Evolutionary conservation across 2,888 invertebrate genomes (phyloP), one percentile per base, ranked within the genome.

Genomic region (Platycheirus rosarum): DNA sequence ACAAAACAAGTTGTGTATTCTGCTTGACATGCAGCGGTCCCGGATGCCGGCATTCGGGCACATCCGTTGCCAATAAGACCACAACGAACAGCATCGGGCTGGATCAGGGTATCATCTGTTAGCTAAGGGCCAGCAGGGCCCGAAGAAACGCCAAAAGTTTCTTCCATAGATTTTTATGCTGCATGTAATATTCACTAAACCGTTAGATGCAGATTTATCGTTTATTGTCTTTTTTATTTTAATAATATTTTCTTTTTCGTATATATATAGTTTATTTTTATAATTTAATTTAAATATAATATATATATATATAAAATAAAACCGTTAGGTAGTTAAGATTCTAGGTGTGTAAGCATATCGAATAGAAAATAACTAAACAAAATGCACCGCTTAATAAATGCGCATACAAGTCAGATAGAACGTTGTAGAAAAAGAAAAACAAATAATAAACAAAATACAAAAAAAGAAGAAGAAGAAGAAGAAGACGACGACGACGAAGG

Each of bases 91-190:
- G 88, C 86, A 85, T 90, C 84, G 89, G 88, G 63, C 85, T 90
- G 85, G 90, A 90, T 86, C 90, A 90, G 88, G 90, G 90, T 86
- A 90, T 90, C 86, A 90, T 90, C 86, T 90, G 90, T 90, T 90
- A 90, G 90, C 90, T 90, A 89, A 90, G 87, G 89, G 89, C 89
- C 88, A 88, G 86, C 79, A 88, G 89, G 86, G 89, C 87, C 86
- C 88, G 89, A 85, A 89, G 89, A 86, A 89, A 89, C 89, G 89
- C 89, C 89, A 89, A 89, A 88, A 89, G 89, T 89, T 89, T 89
- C 88, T 89, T 89, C 88, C 88, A 89, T 86, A 88, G 89, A 85
- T 89, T 89, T 86, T 87, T 89, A 65, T 89, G 89, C 86, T 89
- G 89, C 86, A 89, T 89, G 89, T 89, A 89, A 86, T 88, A 86